phyloP scores from a whole-genome alignment of 1,140 invertebrate genomes.

The Panagrolaimus sp. region DNA sequence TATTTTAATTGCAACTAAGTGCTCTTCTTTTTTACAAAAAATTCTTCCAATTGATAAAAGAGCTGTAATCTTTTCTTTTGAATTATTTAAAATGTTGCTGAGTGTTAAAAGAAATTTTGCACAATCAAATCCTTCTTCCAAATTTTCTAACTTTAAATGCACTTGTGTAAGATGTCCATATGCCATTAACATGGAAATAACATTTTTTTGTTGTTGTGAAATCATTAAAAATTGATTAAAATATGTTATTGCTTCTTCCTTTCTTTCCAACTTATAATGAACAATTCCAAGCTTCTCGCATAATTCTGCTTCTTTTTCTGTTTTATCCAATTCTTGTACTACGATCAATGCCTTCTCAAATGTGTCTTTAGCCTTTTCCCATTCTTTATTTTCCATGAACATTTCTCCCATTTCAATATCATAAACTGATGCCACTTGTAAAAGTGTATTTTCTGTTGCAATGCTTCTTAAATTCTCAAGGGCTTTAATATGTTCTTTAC shows the following conservation, averaged over 20 bases:
- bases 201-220: slow-evolving; percentile 11
- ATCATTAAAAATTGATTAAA: slow-evolving; percentile 19
- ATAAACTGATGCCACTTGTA: not conserved
- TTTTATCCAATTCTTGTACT: slow-evolving; percentile 18
- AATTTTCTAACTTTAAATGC: slow-evolving; percentile 14
- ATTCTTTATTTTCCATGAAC: not conserved
- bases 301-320: slow-evolving; percentile 17
- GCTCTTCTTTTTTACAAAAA: slow-evolving; percentile 10
- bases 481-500: not conserved
- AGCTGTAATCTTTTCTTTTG: slow-evolving; percentile 9
- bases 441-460: too few relatives aligned
- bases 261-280: slow-evolving; percentile 4
- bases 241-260: slow-evolving; percentile 18
- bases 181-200: not conserved
- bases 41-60: slow-evolving; percentile 17
- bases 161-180: slow-evolving; percentile 10
- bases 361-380: not conserved
- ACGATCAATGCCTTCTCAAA: slow-evolving; percentile 14
- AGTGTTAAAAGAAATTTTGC: slow-evolving; percentile 14
- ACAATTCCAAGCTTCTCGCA: slow-evolving; percentile 17
- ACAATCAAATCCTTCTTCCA: slow-evolving; percentile 15
- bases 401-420: slow-evolving; percentile 4
- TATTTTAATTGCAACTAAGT: slow-evolving; percentile 5
- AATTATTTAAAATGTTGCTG: slow-evolving; percentile 1
- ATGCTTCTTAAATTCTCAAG: too few relatives aligned